Base-by-base conservation (phyloP, 2,888 invertebrate species). In the Erynnis tages region DNA sequence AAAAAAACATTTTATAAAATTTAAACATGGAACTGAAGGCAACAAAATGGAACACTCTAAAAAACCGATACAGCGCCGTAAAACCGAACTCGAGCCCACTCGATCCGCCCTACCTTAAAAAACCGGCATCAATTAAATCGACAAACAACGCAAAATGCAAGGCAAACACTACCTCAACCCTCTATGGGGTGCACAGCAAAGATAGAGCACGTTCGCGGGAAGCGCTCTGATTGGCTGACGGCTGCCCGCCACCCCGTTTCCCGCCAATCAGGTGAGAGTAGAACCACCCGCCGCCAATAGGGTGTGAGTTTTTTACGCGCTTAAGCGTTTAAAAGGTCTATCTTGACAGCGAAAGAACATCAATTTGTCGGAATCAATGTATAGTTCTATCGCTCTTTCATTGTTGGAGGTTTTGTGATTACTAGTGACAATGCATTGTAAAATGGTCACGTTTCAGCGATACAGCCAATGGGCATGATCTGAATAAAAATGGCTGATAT, bases 121-220 rank as follows among this genome's bases (percentile, higher is more conserved):
- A 66, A 65, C 54, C 58, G 60, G 60, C 62, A 64, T 66, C 66
- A 66, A 66, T 66, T 69, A 73, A 68, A 61, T 60, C 56, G 66
- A 69, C 87, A 88, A 88, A 88, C 87, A 88, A 76, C 63, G 70
- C 17, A 77, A 82, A 86, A 83, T 75, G 87, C 87, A 79, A 62
- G 75, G 82, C 79, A 87, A 88, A 88, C 88, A 86, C 61, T 76
- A 75, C 77, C 77, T 73, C 76, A 74, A 69, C 76, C 78, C 77
- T 67, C 71, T 62, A 60, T 65, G 75, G 82, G 81, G 81, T 74
- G 74, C 49, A 25, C 3, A 66, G 66, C 50, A 59, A 63, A 82
- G 87, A 88, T 88, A 87, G 73, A 73, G 83, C 87, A 85, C 85
- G 85, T 76, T 54, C 63, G 56, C 54, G 58, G 57, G 63, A 67